Evolutionary conservation across 2,113 vertebrate genomes (phyloP).

Genomic region (Pithys albifrons): DNA sequence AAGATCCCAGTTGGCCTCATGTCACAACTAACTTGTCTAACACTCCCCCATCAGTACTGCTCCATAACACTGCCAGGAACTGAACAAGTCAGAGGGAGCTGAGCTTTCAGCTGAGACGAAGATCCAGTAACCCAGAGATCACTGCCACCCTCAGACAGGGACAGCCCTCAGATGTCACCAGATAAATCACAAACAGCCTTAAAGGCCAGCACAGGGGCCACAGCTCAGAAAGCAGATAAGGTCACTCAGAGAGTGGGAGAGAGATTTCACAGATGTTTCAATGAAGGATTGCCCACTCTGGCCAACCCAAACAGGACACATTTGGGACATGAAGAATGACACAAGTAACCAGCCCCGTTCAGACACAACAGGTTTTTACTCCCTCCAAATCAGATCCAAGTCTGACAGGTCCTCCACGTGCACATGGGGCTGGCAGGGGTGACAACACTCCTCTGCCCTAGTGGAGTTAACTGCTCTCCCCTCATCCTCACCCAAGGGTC

Average conservation of each 20-base stretch:
- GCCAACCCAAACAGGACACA: not conserved
- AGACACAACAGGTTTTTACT: not conserved
- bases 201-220: not conserved
- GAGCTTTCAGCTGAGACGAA: not conserved
- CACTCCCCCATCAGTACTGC: not conserved
- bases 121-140: not conserved
- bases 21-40: not conserved
- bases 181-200: not conserved
- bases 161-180: not conserved
- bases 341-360: not conserved
- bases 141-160: not conserved
- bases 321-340: not conserved
- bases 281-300: not conserved
- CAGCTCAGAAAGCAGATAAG: not conserved
- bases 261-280: not conserved
- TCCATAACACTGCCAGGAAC: not conserved
- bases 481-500: not conserved
- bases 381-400: not conserved
- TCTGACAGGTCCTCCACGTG: fast-evolving
- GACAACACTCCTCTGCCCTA: not conserved
- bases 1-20: not conserved
- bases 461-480: fast-evolving
- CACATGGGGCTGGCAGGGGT: not conserved
- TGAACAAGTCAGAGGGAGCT: not conserved
- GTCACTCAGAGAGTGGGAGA: not conserved